Conservation (phyloP, 2,888 invertebrate genomes). For the Heliothis peltigera region DNA sequence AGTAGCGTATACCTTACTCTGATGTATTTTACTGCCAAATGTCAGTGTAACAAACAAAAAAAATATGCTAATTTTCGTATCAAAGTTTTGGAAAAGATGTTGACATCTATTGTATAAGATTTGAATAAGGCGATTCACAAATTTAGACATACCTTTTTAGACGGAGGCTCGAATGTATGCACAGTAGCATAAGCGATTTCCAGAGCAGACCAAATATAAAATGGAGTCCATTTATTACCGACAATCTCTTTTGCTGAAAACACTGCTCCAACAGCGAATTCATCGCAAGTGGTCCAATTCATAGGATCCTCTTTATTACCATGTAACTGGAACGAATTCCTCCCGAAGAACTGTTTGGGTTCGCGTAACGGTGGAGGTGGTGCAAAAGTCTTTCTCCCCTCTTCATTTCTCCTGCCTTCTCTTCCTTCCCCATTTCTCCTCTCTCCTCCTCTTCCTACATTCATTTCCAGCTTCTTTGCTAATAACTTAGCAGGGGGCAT, state of each 20-base stretch:
- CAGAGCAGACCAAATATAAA: constrained; percentile 75
- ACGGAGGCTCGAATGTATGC: constrained; percentile 74
- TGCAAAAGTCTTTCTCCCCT: fast-evolving
- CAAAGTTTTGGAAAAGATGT: too few species aligned
- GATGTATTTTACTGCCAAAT: too few species aligned
- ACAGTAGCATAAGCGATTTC: constrained; percentile 38
- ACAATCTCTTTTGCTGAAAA: constrained; percentile 77
- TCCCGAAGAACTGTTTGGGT: constrained; percentile 5
- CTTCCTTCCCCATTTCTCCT: too few species aligned
- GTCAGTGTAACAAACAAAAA: too few species aligned
- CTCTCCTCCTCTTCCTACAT: too few species aligned
- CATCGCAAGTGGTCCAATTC: constrained; percentile 77
- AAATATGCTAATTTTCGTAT: too few species aligned
- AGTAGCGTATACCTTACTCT: too few species aligned
- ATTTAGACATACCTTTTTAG: constrained; percentile 70
- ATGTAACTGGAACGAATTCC: background rate
- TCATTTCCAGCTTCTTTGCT: background rate
- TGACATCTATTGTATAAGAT: background rate
- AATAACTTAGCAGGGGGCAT: background rate
- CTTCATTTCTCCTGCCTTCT: too few species aligned
- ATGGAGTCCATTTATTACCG: constrained; percentile 77
- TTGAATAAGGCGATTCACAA: background rate
- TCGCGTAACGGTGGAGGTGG: fast-evolving
- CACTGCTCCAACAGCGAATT: constrained; percentile 68
- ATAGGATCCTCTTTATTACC: background rate